A percentile compares a stretch with the other conserved stretches of the same genome.
These are phyloP conservation scores for Orthonychiurus folsomi DNA, from an alignment of 2,888 invertebrate species.

Conservation along the genomic window DNA sequence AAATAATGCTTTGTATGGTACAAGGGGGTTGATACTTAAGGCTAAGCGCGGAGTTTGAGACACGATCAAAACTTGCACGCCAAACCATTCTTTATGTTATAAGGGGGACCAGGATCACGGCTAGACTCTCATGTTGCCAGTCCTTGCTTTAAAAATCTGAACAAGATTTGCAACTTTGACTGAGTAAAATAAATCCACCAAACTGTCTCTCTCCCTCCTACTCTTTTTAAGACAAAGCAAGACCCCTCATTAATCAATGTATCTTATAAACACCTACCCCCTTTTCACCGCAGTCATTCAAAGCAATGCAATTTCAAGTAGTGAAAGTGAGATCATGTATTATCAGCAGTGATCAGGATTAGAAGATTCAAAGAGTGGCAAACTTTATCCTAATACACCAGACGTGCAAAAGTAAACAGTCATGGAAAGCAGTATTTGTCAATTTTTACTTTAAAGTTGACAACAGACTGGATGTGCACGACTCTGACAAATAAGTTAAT, in stretches of 20 bases:
- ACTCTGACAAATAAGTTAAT: neutral
- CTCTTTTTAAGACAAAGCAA: too few relatives aligned
- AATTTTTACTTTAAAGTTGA: neutral
- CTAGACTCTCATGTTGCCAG: too few relatives aligned
- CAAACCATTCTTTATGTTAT: too few relatives aligned
- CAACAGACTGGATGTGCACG: neutral
- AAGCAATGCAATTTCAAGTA: neutral
- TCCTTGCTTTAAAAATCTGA: constrained; percentile 15
- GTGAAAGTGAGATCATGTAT: neutral
- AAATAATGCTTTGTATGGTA: too few relatives aligned
- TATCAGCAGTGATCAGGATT: neutral
- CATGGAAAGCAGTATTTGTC: neutral
- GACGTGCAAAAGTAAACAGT: too few relatives aligned
- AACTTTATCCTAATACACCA: too few relatives aligned
- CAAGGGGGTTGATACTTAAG: too few relatives aligned
- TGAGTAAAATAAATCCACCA: neutral
- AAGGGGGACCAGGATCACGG: too few relatives aligned
- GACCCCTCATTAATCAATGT: too few relatives aligned
- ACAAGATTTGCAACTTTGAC: constrained; percentile 26
- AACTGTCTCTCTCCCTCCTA: neutral
- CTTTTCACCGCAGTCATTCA: too few relatives aligned
- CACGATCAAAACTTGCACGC: neutral
- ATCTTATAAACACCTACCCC: neutral
- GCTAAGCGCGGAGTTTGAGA: too few relatives aligned
- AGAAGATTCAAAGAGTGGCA: too few relatives aligned